Evolutionary conservation across 2,797 vertebrate species (phyloP).

Genomic region (Gallinago solitaria): DNA sequence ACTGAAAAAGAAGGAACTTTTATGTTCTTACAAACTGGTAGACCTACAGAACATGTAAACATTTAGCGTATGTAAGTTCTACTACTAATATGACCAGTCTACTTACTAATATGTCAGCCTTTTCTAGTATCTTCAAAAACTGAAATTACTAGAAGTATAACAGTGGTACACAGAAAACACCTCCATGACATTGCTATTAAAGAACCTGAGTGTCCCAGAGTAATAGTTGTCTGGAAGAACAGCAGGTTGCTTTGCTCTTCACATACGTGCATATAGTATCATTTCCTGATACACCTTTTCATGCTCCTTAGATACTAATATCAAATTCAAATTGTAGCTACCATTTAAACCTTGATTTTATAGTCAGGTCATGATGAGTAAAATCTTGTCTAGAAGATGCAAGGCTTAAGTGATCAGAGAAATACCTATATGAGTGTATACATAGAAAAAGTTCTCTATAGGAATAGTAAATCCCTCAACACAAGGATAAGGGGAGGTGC

Average conservation of each 20-base stretch:
- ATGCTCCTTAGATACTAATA: not conserved
- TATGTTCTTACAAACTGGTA: not conserved
- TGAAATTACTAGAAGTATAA: not conserved
- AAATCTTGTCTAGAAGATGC: not conserved
- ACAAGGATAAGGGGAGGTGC: not conserved
- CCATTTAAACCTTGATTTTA: constrained; percentile 15
- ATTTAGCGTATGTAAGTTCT: not conserved
- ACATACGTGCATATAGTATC: not conserved
- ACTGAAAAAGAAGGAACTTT: not conserved
- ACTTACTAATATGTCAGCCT: not conserved
- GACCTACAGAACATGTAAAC: not conserved
- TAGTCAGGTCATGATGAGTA: not conserved
- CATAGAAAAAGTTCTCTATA: not conserved
- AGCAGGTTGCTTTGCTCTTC: not conserved
- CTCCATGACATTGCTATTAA: not conserved
- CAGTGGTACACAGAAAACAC: not conserved
- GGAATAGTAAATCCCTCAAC: not conserved
- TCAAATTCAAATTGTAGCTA: not conserved
- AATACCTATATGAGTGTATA: not conserved
- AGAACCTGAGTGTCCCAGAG: not conserved
- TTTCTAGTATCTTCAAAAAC: not conserved
- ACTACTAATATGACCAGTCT: not conserved
- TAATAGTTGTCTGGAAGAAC: not conserved
- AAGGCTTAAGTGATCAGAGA: constrained; percentile 6
- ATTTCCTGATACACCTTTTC: not conserved